Base-by-base conservation (phyloP, 2,113 vertebrate genomes). In the Ceyx cyanopectus region DNA sequence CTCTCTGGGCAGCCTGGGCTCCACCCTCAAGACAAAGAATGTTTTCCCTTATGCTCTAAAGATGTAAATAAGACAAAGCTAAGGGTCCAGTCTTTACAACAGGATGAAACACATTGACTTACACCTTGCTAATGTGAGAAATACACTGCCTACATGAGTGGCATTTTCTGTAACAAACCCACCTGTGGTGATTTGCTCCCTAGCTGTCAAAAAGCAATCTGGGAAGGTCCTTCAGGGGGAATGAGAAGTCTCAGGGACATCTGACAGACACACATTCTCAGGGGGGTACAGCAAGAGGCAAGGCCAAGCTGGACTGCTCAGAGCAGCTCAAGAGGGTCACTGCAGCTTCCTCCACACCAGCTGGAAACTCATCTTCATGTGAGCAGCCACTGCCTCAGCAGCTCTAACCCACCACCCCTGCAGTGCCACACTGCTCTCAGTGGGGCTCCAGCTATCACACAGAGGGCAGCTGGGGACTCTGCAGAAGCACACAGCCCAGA, bases 161-260 rank as follows among this genome's bases (percentile, higher is more conserved):
- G 27, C 11, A 19, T 40, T 53, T 80, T 22, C 51, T 21, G 4
- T 5, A 75, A 30, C 6, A 40, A 56, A 40, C 6, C 62, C 45
- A 20, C 14, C 43, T 3, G 12, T 19, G 20, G 54, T 30, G 41
- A 41, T 45, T 34, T 48, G 26, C 29, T 41, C 10, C 24, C 23
- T 27, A 5, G 8, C 24, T 12, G 10, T 14, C 34, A 34, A 30
- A 34, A 37, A 54, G 5, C 20, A 34, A 26, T 20, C 15, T 6
- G 23, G 19, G 60, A 45, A 69, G 57, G 56, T 69, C 18, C 45
- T 5, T 87, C 7, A 10, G 20, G 9, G 37, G 23, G 43, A 69
- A 74, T 0, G 0, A 80, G 65, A 69, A 30, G 5, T 24, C 34
- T 23, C 22, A 6, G 40, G 7, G 45, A 60, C 0, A 0, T 29